Percentiles rank a stretch among this genome's conserved stretches.
Conservation (phyloP, 1,140 invertebrate species). For the Danaus melanippus region DNA sequence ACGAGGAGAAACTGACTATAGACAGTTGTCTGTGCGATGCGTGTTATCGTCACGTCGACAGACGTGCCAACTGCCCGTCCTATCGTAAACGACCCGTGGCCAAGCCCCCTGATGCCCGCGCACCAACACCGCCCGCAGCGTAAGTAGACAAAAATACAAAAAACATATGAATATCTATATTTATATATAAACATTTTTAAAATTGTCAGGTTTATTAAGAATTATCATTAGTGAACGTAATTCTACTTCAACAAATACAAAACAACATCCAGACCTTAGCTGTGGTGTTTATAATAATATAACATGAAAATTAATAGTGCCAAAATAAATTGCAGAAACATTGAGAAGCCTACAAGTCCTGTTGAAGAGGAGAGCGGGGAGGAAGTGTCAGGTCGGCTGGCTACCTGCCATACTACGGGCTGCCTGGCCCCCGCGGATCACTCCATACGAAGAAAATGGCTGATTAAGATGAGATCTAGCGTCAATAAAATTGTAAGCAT, state of each 20-base stretch:
- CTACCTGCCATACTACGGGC: constrained; percentile 74
- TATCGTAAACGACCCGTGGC: constrained; percentile 71
- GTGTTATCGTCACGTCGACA: constrained; percentile 86
- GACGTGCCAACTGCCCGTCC: constrained; percentile 79
- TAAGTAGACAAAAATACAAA: constrained; percentile 10
- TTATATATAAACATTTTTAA: no score
- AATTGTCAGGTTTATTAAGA: no score
- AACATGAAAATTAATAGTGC: no score
- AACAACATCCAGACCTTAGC: no score
- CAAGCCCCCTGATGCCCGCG: constrained; percentile 28
- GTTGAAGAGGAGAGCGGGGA: constrained; percentile 44
- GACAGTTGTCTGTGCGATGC: constrained; percentile 89
- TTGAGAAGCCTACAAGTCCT: constrained; percentile 30
- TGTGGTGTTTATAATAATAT: no score
- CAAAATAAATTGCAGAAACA: no score
- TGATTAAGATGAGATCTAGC: constrained; percentile 80
- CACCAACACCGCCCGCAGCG: constrained; percentile 15
- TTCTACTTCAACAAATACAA: no score
- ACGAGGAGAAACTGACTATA: constrained; percentile 82
- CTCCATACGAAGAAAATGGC: constrained; percentile 83
- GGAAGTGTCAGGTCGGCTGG: constrained; percentile 29
- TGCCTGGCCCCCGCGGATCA: constrained; percentile 78
- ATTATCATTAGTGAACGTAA: no score
- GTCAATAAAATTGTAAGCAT: constrained; percentile 78
- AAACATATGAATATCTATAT: no score